These are phyloP conservation scores for Leucophora obtusa DNA, from an alignment of 2,888 invertebrate genomes.

Conservation along the genomic window DNA sequence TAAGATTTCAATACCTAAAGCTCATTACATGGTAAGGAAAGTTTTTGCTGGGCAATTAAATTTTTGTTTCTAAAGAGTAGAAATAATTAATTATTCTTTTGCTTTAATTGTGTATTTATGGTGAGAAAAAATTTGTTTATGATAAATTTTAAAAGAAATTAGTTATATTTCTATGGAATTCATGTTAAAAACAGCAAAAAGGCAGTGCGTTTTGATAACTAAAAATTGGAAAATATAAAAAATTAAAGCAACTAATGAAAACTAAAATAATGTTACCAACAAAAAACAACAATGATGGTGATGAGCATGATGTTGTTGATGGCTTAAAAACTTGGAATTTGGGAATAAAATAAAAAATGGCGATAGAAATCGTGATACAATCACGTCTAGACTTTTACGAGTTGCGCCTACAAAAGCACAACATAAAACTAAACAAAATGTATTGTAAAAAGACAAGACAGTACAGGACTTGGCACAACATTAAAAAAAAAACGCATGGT, in stretches of 20 bases:
- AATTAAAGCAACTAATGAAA: neutral
- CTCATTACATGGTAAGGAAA: too few species aligned
- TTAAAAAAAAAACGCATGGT: constrained; percentile 1
- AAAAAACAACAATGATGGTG: neutral
- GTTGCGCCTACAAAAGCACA: constrained; percentile 73
- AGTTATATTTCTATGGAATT: constrained; percentile 29
- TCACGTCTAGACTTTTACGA: constrained; percentile 77
- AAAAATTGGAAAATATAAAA: constrained; percentile 1
- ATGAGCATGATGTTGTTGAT: constrained; percentile 14
- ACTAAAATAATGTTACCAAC: neutral
- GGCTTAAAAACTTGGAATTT: constrained; percentile 26
- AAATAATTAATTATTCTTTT: too few species aligned
- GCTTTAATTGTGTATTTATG: neutral
- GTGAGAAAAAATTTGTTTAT: neutral
- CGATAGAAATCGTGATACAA: constrained; percentile 77
- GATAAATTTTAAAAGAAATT: neutral
- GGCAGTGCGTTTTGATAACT: constrained; percentile 34
- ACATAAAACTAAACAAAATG: constrained; percentile 36
- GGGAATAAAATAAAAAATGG: constrained; percentile 70
- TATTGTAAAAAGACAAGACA: constrained; percentile 21
- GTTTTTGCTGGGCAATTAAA: too few species aligned
- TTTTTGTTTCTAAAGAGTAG: too few species aligned
- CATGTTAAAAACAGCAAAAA: constrained; percentile 50
- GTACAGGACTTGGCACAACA: constrained; percentile 20
- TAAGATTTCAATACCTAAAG: too few species aligned